Evolutionary conservation across 64 coral and sea anemone genomes (phyloP).

Genomic region (Anthopleura sola): DNA sequence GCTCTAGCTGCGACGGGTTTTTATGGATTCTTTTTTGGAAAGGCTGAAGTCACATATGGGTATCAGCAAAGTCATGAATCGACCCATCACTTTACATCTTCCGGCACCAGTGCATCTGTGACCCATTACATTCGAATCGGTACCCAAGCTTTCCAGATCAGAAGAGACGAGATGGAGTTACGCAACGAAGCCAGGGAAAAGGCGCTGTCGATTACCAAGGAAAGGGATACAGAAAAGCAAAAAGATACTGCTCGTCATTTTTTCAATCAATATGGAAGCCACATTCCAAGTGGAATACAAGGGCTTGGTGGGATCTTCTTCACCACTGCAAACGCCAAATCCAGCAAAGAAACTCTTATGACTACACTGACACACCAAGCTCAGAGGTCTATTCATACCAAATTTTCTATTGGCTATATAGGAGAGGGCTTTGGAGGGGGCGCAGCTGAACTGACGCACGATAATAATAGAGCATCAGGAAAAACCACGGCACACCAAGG

Average conservation of each 20-base stretch:
- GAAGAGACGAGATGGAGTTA: neutral
- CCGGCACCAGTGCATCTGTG: neutral
- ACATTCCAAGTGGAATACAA: conserved; percentile 44
- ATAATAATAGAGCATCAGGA: too few relatives aligned
- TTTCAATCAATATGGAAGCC: conserved; percentile 49
- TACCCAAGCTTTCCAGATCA: neutral
- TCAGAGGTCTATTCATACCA: neutral
- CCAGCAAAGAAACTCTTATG: neutral
- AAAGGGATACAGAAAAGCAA: neutral
- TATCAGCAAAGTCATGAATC: neutral
- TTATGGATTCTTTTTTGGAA: neutral
- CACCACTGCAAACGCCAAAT: conserved; percentile 1
- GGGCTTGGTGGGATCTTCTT: conserved; percentile 53
- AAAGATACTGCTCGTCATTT: neutral
- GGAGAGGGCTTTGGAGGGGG: neutral
- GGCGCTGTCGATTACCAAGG: neutral
- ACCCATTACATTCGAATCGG: neutral
- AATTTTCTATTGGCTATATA: neutral
- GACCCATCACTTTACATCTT: neutral
- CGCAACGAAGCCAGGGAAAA: neutral
- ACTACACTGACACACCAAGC: neutral
- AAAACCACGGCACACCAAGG: neutral
- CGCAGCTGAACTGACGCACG: neutral
- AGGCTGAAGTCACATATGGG: neutral
- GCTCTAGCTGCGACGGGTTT: conserved; percentile 20